Percentiles rank a stretch among this genome's conserved stretches.
Conservation (phyloP, 2,113 vertebrate genomes). For the Micronycteris hirsuta region DNA sequence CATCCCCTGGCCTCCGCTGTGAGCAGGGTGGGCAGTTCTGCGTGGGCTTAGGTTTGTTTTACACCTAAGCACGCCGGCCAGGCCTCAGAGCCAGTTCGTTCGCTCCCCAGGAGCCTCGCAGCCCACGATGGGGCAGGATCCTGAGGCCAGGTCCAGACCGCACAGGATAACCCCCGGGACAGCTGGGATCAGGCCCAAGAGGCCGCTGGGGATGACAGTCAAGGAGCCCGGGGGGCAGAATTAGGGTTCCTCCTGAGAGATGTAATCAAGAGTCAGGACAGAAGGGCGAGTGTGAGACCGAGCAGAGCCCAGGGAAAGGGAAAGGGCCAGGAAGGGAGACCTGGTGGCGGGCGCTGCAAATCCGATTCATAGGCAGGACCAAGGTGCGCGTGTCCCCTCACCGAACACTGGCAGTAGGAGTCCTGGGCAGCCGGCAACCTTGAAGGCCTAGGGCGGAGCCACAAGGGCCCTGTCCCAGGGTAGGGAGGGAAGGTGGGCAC, state of each 20-base stretch:
- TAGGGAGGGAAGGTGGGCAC: not conserved
- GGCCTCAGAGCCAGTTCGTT: not conserved
- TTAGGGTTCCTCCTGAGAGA: not conserved
- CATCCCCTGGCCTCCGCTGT: not conserved
- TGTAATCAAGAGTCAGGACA: not conserved
- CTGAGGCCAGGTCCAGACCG: not conserved
- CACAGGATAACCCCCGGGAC: not conserved
- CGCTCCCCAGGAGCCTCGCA: fast-evolving
- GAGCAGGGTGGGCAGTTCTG: not conserved
- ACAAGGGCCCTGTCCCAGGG: not conserved
- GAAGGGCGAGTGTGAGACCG: not conserved
- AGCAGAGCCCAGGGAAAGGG: not conserved
- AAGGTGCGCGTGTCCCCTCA: not conserved
- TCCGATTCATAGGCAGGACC: not conserved
- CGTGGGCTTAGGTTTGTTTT: not conserved
- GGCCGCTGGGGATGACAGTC: not conserved
- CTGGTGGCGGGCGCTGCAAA: not conserved
- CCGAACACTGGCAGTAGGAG: not conserved
- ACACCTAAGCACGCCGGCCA: not conserved
- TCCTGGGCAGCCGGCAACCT: not conserved
- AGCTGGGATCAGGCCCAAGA: not conserved
- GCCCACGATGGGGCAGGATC: not conserved
- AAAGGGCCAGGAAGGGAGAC: not conserved
- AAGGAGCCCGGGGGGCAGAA: not conserved
- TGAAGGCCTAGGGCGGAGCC: not conserved